Base-by-base conservation (phyloP, 2,888 invertebrate species). In the Apocheima hispidaria region DNA sequence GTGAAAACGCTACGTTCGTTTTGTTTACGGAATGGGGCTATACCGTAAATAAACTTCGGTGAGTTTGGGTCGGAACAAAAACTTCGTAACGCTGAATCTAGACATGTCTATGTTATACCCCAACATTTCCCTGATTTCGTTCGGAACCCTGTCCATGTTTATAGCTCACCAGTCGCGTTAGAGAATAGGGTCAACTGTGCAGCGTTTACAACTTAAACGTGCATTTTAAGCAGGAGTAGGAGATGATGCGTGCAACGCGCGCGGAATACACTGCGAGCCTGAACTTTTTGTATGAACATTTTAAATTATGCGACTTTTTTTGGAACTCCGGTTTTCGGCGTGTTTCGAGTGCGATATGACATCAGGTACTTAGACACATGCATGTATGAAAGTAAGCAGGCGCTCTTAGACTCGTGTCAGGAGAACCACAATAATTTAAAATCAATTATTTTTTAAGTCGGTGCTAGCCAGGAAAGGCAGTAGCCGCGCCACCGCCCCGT, bases 191-290 rank as follows among this genome's bases (percentile, higher is more conserved):
- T 48, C 59, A 38, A 58, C 52, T 28, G 41, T 60, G 35, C 41
- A 46, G 49, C 49, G 35, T 43, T 46, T 52, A 52, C 40, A 33
- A 23, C 40, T 30, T 33, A n/a, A n/a, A 16, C 38, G 46, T 44
- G 38, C 58, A 44, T 51, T 57, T 57, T 40, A 41, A 40, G 10
- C 53, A 59, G 59, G 58, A 52, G 52, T 21, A 7, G 12, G 18
- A n/a, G 20, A 41, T 41, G 33, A 28, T 41, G n/a, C 49, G 33
- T 41, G 40, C 48, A 48, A 6, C 35, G 16, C 23, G 44, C 43
- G 5, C 1, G 16, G 28, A 43, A 12, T 33, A 18, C 14, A 26
- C 41, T 9, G 28, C 12, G 30, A 48, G 12, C 26, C 14, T 23
- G 30, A 54, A 26, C 48, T 40, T 40, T 48, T 18, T 54, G 23